Evolutionary conservation across 2,888 invertebrate species (phyloP), one percentile per base, ranked within the genome.

Genomic region (Metallyticus violacea): DNA sequence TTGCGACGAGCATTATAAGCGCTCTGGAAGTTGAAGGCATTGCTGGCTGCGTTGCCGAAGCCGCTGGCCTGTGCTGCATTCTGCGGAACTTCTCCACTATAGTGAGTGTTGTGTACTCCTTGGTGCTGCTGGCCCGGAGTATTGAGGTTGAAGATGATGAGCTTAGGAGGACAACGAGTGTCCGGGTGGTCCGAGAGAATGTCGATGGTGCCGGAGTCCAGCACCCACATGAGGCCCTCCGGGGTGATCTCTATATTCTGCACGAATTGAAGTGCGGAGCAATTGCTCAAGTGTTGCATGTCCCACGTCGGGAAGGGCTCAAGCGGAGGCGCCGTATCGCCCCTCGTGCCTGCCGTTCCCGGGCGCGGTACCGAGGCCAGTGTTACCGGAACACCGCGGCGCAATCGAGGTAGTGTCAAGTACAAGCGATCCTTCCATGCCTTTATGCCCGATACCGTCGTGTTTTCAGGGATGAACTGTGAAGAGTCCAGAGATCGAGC

Each of bases 341-440:
- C 95, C 0, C 93, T 92, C 0, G 95, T 94, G 76, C 94, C 91
- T 87, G 94, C 93, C 22, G 83, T 6, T 9, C 15, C 29, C 7
- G 77, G 77, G 82, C 96, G 93, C 0, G 96, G 94, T 7, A 97
- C 93, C 91, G 94, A 94, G 22, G 94, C 95, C 6, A 97, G 90
- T 0, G 97, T 96, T 0, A 97, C 95, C 0, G 97, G 95, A 0
- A 97, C 95, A 5, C 97, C 97, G 0, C 94, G 93, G 87, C 96
- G 93, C 30, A 97, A 91, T 86, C 97, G 93, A 0, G 97, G 97
- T 15, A 95, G 94, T 0, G 96, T 94, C n/a, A 97, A 88, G 90
- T 96, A 97, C 29, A 97, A 92, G 88, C 95, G 93, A 89, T 96
- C 95, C 91, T 94, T 93, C 2, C 94, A 94, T 40, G 97, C 92